A percentile compares a stretch with the other conserved stretches of the same genome.
Conservation (phyloP, 2,888 invertebrate genomes). For the Corbicula japonica region DNA sequence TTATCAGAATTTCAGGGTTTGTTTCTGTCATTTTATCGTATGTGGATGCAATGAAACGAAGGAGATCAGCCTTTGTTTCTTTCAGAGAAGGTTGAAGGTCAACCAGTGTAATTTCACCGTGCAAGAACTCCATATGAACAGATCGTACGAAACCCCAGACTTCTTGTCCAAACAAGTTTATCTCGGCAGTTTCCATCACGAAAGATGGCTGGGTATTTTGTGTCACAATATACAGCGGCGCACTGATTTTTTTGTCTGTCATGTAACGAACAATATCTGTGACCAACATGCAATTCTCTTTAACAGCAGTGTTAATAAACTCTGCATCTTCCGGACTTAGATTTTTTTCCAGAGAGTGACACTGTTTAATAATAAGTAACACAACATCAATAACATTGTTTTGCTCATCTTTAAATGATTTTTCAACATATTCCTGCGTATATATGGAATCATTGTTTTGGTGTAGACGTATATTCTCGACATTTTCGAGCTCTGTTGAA, state of each 20-base stretch:
- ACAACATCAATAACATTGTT: constrained; percentile 2
- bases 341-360: not conserved
- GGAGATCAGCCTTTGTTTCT: not conserved
- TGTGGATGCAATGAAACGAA: not conserved
- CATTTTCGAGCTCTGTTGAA: no score
- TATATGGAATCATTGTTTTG: no score
- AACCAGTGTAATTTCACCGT: constrained; percentile 22
- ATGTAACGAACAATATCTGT: not conserved
- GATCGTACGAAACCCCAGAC: constrained; percentile 39
- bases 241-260: not conserved
- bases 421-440: not conserved
- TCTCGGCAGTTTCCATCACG: not conserved
- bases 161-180: constrained; percentile 24
- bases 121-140: constrained; percentile 11
- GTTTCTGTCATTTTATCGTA: not conserved
- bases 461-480: no score
- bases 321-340: not conserved
- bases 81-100: constrained; percentile 22
- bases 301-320: not conserved
- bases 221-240: constrained; percentile 12
- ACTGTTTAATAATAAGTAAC: not conserved
- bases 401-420: not conserved
- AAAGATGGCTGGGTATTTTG: constrained; percentile 23
- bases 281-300: constrained; percentile 18
- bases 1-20: constrained; percentile 15